Evolutionary conservation across 2,888 invertebrate species (phyloP).

Genomic region (Nymphalis urticae): DNA sequence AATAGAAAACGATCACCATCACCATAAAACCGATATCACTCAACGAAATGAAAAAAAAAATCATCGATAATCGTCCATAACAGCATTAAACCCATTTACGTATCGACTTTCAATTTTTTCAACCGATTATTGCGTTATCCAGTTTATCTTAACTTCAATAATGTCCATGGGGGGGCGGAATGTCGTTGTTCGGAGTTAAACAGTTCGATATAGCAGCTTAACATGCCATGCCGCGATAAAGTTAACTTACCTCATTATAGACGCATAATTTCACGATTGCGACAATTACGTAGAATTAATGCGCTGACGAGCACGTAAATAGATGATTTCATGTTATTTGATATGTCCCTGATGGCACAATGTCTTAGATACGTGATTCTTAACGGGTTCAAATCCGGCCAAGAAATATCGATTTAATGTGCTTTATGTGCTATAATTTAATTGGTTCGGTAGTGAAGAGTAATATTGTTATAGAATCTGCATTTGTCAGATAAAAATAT

Average conservation of each 20-base stretch:
- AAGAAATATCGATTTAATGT: too few relatives aligned
- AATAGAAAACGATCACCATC: neutral
- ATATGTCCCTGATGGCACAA: too few relatives aligned
- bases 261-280: slow-evolving; percentile 23
- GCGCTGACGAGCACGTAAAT: neutral
- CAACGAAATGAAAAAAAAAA: neutral
- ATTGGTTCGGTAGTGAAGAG: too few relatives aligned
- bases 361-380: too few relatives aligned
- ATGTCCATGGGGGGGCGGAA: slow-evolving; percentile 32
- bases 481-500: too few relatives aligned
- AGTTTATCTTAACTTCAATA: slow-evolving; percentile 30
- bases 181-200: slow-evolving; percentile 21
- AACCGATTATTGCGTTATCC: slow-evolving; percentile 20
- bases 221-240: slow-evolving; percentile 54
- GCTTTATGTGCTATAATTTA: too few relatives aligned
- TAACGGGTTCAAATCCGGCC: too few relatives aligned
- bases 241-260: slow-evolving; percentile 46
- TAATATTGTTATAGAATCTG: too few relatives aligned
- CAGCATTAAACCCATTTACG: slow-evolving; percentile 10
- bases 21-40: neutral
- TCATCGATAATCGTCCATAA: neutral
- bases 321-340: neutral
- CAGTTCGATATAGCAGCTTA: slow-evolving; percentile 44
- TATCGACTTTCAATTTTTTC: slow-evolving; percentile 33
- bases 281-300: slow-evolving; percentile 2